phyloP scores from a whole-genome alignment of 2,888 invertebrate genomes.

The Drosophila yooni region DNA sequence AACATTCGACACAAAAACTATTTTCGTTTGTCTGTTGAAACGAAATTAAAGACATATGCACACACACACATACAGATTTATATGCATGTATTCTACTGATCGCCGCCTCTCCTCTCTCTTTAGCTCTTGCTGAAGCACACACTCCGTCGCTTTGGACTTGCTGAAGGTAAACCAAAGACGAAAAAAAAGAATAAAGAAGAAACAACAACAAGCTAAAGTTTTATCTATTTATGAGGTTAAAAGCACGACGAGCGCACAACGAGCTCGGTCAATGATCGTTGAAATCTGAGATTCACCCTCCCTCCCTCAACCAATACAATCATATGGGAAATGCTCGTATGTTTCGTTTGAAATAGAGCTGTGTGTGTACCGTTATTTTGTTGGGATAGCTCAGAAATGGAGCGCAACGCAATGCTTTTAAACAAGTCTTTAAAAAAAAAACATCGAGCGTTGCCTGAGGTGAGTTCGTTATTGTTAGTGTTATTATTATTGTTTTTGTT shows the following conservation, averaged over 20 bases:
- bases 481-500: not conserved
- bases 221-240: constrained; percentile 63
- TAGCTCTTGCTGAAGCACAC: not conserved
- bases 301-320: not conserved
- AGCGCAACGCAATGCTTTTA: constrained; percentile 49
- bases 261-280: constrained; percentile 68
- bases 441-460: not conserved
- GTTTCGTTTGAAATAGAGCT: constrained; percentile 30
- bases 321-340: constrained; percentile 18
- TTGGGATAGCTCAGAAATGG: constrained; percentile 79
- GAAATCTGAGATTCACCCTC: constrained; percentile 3
- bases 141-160: not conserved
- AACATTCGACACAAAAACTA: constrained; percentile 81
- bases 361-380: constrained; percentile 72
- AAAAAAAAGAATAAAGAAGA: not conserved
- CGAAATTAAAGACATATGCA: constrained; percentile 37
- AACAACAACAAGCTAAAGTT: constrained; percentile 36
- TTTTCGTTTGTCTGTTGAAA: constrained; percentile 52
- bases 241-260: constrained; percentile 46
- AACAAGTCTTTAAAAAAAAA: constrained; percentile 54
- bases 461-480: constrained; percentile 1
- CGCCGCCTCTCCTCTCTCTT: constrained; percentile 19
- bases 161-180: constrained; percentile 30
- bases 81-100: constrained; percentile 19
- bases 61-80: not conserved